Base-by-base conservation (phyloP, 2,797 vertebrate species). In the Chrosomus eos region DNA sequence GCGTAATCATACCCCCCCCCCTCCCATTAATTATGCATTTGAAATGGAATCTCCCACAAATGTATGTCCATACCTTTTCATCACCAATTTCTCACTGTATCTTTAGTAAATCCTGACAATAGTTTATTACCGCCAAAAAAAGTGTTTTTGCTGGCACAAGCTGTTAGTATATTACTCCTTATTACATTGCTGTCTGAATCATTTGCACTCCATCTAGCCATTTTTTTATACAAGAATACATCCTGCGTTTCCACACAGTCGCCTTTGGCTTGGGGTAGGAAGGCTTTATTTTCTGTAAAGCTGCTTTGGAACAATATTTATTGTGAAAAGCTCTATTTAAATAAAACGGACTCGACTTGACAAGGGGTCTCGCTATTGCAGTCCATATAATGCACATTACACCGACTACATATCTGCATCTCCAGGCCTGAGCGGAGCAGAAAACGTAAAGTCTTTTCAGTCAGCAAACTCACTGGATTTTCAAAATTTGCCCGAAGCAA, bases 401-500 rank as follows among this genome's bases (percentile, higher is more conserved):
- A 36, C 13, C 3, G 13, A 19, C 26, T 19, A 62, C 28, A 51
- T 64, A 64, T 82, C 45, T 72, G 76, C 19, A 82, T 66, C 62
- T 80, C 58, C 60, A 62, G 58, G 55, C 40, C 31, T 4, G 55
- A 71, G 58, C 23, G 70, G 26, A 73, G 74, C 64, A 58, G 43
- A 4, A 60, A 72, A 77, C 43, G 7, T 74, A 14, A 67, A 45
- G 66, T 70, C 43, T 55, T 67, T 73, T 81, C 74, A 83, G 68
- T 79, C 28, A 74, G 58, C 55, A 73, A 31, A 72, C 31, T 62
- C 72, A 51, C 72, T 82, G 71, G 82, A 76, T 76, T 70, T 84
- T 74, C 26, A 80, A 68, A 72, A 75, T 85, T 67, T 38, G 81
- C 89, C 85, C 55, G 48, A 43, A 82, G 89, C 83, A 66, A 83